Evolutionary conservation across 2,888 invertebrate species (phyloP).

Genomic region (Sinotaia quadrata): DNA sequence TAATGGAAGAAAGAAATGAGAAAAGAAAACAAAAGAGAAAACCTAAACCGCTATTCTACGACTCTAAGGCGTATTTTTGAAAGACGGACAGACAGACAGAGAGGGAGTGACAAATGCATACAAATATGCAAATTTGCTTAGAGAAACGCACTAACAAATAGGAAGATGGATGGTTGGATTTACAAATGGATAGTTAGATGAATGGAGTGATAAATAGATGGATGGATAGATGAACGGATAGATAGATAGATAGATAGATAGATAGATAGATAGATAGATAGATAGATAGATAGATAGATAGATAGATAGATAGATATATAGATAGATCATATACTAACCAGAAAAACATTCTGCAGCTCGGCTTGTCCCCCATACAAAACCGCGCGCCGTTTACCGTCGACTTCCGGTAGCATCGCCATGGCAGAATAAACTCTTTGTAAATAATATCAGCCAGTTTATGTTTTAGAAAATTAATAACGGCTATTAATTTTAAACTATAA

Average conservation of each 20-base stretch:
- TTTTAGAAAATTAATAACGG: neutral
- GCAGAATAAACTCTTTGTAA: constrained; percentile 37
- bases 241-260: neutral
- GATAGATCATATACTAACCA: neutral
- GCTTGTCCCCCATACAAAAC: constrained; percentile 50
- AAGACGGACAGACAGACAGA: no score
- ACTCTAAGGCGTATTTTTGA: no score
- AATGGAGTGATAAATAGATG: neutral
- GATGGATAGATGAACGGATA: neutral
- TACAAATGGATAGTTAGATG: no score
- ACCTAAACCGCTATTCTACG: no score
- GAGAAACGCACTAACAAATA: no score
- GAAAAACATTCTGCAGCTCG: constrained; percentile 35
- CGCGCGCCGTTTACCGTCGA: constrained; percentile 36
- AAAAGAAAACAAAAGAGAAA: no score
- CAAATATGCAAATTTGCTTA: neutral
- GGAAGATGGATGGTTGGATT: no score
- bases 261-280: neutral
- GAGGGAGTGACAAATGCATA: neutral
- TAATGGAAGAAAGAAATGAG: no score
- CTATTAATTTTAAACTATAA: no score
- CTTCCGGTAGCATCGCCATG: constrained; percentile 45
- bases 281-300: neutral
- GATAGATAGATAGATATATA: neutral
- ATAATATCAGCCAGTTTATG: neutral